These are phyloP conservation scores for Papilio aristodemus DNA, from an alignment of 1,140 invertebrate species.

Conservation along the genomic window DNA sequence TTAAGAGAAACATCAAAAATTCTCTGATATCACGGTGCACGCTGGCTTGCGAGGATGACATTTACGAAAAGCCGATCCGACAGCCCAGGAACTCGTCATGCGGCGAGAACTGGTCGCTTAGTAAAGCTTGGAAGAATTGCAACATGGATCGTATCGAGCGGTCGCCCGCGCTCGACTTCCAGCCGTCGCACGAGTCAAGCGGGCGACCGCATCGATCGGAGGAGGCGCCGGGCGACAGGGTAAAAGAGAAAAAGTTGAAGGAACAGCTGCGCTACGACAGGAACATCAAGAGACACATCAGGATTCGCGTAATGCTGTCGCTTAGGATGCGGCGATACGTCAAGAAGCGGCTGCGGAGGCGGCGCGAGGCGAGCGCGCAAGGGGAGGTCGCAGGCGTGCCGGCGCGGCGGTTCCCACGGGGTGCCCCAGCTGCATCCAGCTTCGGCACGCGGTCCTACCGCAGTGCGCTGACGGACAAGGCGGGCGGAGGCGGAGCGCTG, in stretches of 20 bases:
- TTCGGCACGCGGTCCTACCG: conserved; percentile 70
- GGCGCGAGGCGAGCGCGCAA: conserved; percentile 39
- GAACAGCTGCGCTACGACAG: conserved; percentile 75
- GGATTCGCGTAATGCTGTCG: conserved; percentile 77
- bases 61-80: conserved; percentile 70
- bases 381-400: conserved; percentile 42
- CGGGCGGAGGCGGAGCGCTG: conserved; percentile 64
- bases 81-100: conserved; percentile 57
- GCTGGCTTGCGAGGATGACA: conserved; percentile 65
- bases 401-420: conserved; percentile 52
- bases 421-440: conserved; percentile 54
- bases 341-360: conserved; percentile 62
- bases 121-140: conserved; percentile 70
- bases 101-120: conserved; percentile 75
- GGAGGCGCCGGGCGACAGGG: conserved; percentile 58
- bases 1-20: conserved; percentile 67
- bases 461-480: conserved; percentile 70
- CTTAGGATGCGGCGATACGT: conserved; percentile 73
- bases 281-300: conserved; percentile 76
- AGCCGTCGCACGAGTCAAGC: conserved; percentile 47
- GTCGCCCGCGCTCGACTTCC: conserved; percentile 49
- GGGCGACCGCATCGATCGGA: conserved; percentile 60
- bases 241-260: conserved; percentile 61
- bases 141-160: conserved; percentile 62
- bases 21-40: conserved; percentile 65